Evolutionary conservation across 2,113 vertebrate species (phyloP).

Genomic region (Scopus umbretta): DNA sequence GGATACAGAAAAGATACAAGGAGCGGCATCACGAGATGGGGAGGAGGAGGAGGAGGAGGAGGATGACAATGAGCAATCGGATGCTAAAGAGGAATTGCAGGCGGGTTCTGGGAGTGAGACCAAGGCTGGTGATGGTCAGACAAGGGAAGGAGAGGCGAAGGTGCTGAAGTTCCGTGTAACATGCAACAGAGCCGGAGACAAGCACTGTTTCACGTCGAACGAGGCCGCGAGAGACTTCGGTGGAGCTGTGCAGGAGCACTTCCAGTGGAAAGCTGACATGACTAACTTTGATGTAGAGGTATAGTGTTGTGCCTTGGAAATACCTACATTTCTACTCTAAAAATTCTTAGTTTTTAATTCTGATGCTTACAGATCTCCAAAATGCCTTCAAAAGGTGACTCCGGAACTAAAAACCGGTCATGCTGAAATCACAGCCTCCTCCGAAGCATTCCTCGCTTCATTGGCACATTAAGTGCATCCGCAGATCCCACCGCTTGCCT

Average conservation of each 20-base stretch:
- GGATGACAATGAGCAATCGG: background rate
- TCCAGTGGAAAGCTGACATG: constrained; percentile 98
- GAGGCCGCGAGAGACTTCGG: constrained; percentile 96
- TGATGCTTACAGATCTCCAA: background rate
- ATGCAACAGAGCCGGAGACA: constrained; percentile 91
- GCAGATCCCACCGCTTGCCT: background rate
- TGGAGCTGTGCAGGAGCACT: constrained; percentile 91
- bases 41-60: background rate
- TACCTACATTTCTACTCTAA: accelerated
- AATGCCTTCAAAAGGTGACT: background rate
- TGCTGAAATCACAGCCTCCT: background rate
- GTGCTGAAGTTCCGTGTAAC: constrained; percentile 90
- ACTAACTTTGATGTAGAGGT: constrained; percentile 98
- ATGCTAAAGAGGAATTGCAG: background rate
- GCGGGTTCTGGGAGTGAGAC: background rate
- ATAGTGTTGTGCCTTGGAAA: background rate
- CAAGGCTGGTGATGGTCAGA: background rate
- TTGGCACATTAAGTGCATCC: accelerated
- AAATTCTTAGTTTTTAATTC: background rate
- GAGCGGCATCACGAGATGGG: background rate
- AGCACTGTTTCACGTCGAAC: constrained; percentile 92
- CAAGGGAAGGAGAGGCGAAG: constrained; percentile 18
- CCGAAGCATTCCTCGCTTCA: background rate
- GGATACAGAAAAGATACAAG: background rate
- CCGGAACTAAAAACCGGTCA: background rate